A percentile compares a stretch with the other conserved stretches of the same genome.
phyloP scores from a whole-genome alignment of 2,113 vertebrate genomes.

The Megaceryle maxima region DNA sequence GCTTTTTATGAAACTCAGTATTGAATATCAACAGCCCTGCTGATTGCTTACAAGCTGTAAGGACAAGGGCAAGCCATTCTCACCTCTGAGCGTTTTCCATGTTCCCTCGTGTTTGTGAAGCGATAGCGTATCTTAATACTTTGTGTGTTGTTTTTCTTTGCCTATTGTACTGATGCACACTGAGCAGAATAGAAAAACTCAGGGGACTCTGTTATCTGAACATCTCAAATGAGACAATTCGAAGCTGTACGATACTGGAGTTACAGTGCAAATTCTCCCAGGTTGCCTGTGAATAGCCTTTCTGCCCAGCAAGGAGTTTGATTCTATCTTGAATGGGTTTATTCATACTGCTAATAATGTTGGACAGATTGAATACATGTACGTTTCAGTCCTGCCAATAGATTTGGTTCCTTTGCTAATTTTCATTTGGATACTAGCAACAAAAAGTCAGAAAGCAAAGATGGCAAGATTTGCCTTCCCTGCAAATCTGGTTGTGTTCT shows the following conservation, averaged over 20 bases:
- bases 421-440: neutral
- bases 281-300: neutral
- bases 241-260: neutral
- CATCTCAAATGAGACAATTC: constrained; percentile 29
- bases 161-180: neutral
- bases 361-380: neutral
- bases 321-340: neutral
- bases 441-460: neutral
- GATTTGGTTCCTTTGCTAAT: neutral
- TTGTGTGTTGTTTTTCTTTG: neutral
- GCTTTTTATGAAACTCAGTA: neutral
- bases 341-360: neutral
- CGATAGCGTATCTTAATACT: neutral
- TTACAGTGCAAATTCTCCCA: neutral
- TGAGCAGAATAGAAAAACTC: neutral
- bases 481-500: neutral
- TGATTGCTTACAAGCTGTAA: neutral
- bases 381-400: neutral
- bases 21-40: neutral
- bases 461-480: neutral
- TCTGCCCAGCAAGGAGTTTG: neutral
- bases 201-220: neutral
- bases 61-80: neutral
- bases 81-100: neutral
- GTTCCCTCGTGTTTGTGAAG: neutral